Base-by-base conservation (phyloP, 2,797 vertebrate species). In the Forpus xanthops region DNA sequence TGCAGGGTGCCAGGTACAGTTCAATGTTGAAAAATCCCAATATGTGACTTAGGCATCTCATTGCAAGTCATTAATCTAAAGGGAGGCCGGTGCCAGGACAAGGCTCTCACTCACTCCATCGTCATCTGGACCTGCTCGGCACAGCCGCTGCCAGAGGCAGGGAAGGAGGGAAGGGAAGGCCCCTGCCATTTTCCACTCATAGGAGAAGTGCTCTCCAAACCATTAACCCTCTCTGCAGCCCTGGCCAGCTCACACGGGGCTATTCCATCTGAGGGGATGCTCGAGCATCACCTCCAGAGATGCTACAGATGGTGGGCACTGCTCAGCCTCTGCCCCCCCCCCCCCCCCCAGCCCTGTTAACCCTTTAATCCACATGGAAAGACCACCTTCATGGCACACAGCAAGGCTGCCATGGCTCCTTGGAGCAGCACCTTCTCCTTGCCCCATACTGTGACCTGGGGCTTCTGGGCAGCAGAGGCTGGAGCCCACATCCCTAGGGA, bases 1-100 rank as follows among this genome's bases (percentile, higher is more conserved):
- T 33, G 76, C 76, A 24, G 94, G 94, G 96, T 81, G 96, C 95
- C 95, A 96, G 96, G 92, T 95, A 95, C 92, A 90, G 92, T 81
- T 96, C 96, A 91, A 10, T 25, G 44, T 8, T 82, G 93, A 90
- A 94, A 96, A 96, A 96, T 89, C 94, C 94, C 94, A 70, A 84
- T 90, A 45, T 93, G 96, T 88, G 95, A 95, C 95, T 49, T 39
- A 85, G 94, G 92, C 94, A 91, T 96, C 94, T 95, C 91, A 73
- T 96, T 17, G 1, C 95, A 96, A 88, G 87, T 94, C 95, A 93
- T 96, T 72, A 96, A 96, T 96, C 96, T 96, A 15, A 20, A 9
- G 21, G 62, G 79, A 86, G 89, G 6, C n/a, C 6, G 5, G 89
- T 94, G 95, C 95, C 95, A 97, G 93, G 87, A 96, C 93, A 72